Evolutionary conservation across 2,797 vertebrate genomes (phyloP), one percentile per base, ranked within the genome.

Genomic region (Poeciliopsis turneri): DNA sequence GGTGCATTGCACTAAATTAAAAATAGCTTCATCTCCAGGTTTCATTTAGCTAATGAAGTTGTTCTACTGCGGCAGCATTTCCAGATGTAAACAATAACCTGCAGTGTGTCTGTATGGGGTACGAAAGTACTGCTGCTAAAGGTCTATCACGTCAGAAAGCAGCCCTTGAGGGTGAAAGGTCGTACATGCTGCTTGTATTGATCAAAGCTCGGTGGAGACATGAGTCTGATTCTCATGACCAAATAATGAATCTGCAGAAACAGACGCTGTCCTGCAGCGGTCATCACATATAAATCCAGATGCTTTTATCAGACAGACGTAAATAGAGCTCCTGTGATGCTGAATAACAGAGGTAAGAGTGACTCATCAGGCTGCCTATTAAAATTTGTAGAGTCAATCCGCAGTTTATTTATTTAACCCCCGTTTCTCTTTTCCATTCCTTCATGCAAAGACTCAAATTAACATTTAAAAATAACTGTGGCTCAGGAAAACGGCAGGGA

Each of bases 281-380:
- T 81, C 72, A 77, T 72, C 46, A 49, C 72, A 45, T 43, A 28
- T 4, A 76, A 36, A 74, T 79, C 51, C n/a, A 59, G 57, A 79
- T 41, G 4, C 47, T 71, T 78, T 82, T 57, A 69, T 80, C 20
- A 12, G 64, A 20, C 49, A 6, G 77, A 23, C 66, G 84, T 47
- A 80, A 89, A 81, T 83, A 85, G 74, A 87, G 33, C 53, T 70
- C 66, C 74, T 78, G 75, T 64, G 75, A 86, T 73, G 72, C 76
- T 75, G 69, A 85, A 82, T 77, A 82, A 76, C 59, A 43, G 16
- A 64, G 66, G 82, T 46, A 66, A 43, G 28, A 75, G 61, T 83
- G 81, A 90, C 51, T 85, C 84, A 90, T 55, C 41, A 7, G 25
- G 75, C 80, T 84, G 84, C 78, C 82, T 71, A 75, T 82, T 83